Percentiles rank a stretch among this genome's conserved stretches.
Conservation (phyloP, 1,140 invertebrate genomes). For the Cephus cinctus region DNA sequence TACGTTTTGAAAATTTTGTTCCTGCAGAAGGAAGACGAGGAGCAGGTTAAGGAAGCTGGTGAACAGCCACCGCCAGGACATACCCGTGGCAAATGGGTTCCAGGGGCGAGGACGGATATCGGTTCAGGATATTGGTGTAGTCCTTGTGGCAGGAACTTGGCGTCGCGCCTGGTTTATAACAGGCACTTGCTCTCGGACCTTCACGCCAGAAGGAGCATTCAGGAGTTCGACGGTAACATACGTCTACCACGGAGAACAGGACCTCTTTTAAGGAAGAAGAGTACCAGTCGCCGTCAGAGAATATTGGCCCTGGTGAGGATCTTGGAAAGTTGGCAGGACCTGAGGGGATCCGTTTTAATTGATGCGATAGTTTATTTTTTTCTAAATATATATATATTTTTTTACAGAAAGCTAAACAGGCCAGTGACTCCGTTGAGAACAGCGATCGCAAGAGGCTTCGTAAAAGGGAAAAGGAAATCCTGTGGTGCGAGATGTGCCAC, state of each 20-base stretch:
- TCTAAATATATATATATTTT: too few relatives aligned
- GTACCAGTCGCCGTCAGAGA: slow-evolving; percentile 17
- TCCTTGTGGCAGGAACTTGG: slow-evolving; percentile 72
- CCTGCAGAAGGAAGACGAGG: slow-evolving; percentile 40
- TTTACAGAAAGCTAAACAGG: slow-evolving; percentile 2
- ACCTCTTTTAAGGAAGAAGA: slow-evolving; percentile 15
- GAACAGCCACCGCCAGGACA: slow-evolving; percentile 63
- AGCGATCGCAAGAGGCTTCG: slow-evolving; percentile 47
- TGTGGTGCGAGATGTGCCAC: slow-evolving; percentile 69
- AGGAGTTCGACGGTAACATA: slow-evolving; percentile 56
- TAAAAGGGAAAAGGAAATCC: slow-evolving; percentile 59
- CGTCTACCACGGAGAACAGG: slow-evolving; percentile 20
- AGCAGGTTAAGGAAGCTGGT: slow-evolving; percentile 21
- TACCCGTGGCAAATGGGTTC: slow-evolving; percentile 77
- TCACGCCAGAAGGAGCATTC: slow-evolving; percentile 68
- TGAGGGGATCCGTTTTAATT: too few relatives aligned
- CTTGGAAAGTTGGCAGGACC: too few relatives aligned
- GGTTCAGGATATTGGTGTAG: slow-evolving; percentile 69
- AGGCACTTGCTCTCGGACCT: slow-evolving; percentile 72
- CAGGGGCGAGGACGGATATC: slow-evolving; percentile 57
- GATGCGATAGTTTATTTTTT: too few relatives aligned
- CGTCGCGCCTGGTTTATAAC: slow-evolving; percentile 71
- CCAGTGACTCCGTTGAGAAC: not conserved
- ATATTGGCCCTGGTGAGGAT: too few relatives aligned
- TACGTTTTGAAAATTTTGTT: too few relatives aligned